Evolutionary conservation across 2,797 vertebrate genomes (phyloP).

Genomic region (Botia kubotai): DNA sequence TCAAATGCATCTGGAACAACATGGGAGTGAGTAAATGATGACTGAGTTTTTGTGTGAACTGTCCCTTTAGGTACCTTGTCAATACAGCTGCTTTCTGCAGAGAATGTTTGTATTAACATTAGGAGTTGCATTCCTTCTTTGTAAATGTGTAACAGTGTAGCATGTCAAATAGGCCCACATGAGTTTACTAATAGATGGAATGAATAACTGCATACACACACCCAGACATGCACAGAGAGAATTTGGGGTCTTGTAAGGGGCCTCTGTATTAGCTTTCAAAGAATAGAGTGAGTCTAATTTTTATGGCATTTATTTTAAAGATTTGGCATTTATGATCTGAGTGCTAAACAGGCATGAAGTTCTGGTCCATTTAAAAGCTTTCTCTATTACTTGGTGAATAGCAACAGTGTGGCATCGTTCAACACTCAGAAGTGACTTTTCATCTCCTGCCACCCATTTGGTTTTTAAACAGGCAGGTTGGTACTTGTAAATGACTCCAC

Average conservation of each 20-base stretch:
- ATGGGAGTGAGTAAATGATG: neutral
- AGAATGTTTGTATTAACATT: neutral
- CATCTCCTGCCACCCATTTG: conserved; percentile 35
- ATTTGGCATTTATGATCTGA: conserved; percentile 32
- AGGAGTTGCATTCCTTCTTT: conserved; percentile 30
- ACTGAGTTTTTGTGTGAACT: neutral
- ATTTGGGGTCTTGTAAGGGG: neutral
- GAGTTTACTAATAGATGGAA: conserved; percentile 41
- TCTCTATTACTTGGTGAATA: neutral
- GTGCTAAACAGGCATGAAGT: conserved; percentile 1
- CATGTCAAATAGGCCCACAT: conserved; percentile 26
- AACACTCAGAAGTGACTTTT: conserved; percentile 23
- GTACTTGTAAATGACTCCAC: conserved; percentile 45
- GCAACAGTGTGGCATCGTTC: conserved; percentile 16
- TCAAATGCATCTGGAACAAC: neutral
- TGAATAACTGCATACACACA: conserved; percentile 37
- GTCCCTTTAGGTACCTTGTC: neutral
- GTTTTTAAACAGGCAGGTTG: conserved; percentile 38
- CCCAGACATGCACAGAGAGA: neutral
- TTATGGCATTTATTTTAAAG: neutral
- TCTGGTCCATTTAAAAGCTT: neutral
- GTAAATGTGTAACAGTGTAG: conserved; percentile 33
- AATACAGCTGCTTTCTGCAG: neutral
- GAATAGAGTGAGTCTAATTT: neutral
- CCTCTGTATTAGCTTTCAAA: conserved; percentile 5